These are phyloP conservation scores for Cuniculus paca DNA, from an alignment of 2,797 vertebrate species.

Conservation along the genomic window DNA sequence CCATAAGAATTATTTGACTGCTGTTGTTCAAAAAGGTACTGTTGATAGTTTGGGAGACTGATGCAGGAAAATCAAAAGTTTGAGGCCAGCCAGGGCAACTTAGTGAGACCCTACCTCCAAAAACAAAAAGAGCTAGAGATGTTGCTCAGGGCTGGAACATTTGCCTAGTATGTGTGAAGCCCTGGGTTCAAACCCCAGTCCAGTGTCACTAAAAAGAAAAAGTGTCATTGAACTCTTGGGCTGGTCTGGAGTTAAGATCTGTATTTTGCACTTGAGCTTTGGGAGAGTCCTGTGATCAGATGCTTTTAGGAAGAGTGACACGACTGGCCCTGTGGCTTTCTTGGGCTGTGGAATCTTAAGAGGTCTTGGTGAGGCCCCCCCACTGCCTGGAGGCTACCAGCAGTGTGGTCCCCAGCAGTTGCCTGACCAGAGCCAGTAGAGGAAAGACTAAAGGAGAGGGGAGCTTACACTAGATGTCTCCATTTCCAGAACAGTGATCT, in stretches of 20 bases:
- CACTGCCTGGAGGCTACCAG: background rate
- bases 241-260: background rate
- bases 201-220: background rate
- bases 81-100: background rate
- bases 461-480: background rate
- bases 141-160: background rate
- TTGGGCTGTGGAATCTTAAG: background rate
- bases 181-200: background rate
- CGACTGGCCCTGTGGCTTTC: background rate
- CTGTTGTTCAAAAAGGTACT: background rate
- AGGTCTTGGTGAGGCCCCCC: background rate
- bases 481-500: slow-evolving; percentile 34
- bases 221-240: background rate
- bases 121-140: background rate
- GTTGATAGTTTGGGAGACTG: background rate
- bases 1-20: background rate
- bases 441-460: background rate
- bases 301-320: background rate
- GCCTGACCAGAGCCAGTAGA: background rate
- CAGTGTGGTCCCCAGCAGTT: background rate
- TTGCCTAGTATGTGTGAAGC: background rate
- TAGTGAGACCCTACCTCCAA: background rate
- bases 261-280: background rate
- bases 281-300: background rate
- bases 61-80: background rate